A percentile compares a stretch with the other conserved stretches of the same genome.
These are phyloP conservation scores for Acanthochromis polyacanthus DNA, from an alignment of 2,113 vertebrate species.

Conservation along the genomic window DNA sequence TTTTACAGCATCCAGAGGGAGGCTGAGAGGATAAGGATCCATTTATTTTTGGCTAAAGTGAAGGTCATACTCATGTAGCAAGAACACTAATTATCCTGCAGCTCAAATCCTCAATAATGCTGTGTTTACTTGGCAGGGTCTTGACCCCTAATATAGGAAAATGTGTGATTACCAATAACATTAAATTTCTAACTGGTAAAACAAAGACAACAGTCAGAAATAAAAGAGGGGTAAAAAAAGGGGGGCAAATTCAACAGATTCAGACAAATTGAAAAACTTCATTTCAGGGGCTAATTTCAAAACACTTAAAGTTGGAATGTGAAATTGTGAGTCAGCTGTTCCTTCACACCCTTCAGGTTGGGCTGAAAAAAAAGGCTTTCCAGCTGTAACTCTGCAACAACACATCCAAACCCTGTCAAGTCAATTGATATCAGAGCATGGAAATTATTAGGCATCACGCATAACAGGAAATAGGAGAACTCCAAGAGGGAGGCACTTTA, in stretches of 20 bases:
- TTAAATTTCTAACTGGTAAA: background rate
- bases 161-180: background rate
- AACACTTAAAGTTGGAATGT: conserved; percentile 73
- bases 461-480: conserved; percentile 41
- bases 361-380: conserved; percentile 68
- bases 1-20: conserved; percentile 58
- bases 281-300: conserved; percentile 68
- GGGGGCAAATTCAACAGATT: background rate
- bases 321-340: conserved; percentile 68
- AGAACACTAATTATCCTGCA: conserved; percentile 25
- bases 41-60: conserved; percentile 47
- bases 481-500: conserved; percentile 59
- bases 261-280: conserved; percentile 34
- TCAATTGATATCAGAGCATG: conserved; percentile 65
- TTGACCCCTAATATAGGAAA: background rate
- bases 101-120: background rate
- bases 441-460: conserved; percentile 70
- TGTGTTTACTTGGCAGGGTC: conserved; percentile 2
- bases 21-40: conserved; percentile 34
- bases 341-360: conserved; percentile 67
- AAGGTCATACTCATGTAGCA: conserved; percentile 26
- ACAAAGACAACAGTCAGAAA: conserved; percentile 25
- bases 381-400: conserved; percentile 71
- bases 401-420: conserved; percentile 57
- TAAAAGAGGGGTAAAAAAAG: conserved; percentile 19